Evolutionary conservation across 2,797 vertebrate genomes (phyloP), one percentile per base, ranked within the genome.

Genomic region (Eulemur mongoz): DNA sequence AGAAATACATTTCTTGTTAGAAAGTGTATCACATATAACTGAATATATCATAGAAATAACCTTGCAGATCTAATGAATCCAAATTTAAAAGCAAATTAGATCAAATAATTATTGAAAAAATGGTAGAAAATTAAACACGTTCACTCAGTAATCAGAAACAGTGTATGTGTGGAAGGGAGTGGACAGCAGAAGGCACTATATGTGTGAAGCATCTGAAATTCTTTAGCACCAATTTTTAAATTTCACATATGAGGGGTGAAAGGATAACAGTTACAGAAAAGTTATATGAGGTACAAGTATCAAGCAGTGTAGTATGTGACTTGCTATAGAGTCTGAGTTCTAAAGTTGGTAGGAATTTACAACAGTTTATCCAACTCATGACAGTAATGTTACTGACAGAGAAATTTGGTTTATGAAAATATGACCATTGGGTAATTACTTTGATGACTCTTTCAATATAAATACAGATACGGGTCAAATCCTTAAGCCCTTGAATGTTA

Each of bases 41-140:
- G 17, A 89, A 70, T 89, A 38, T 84, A 88, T 97, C 25, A 75
- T 38, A 79, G 54, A 95, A 97, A 38, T 81, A 92, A 69, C 1
- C 48, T 38, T 76, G 35, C 1, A 57, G 32, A 65, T 35, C 4
- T 52, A 95, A 35, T 83, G 63, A 94, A 87, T 61, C 6, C 48
- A 38, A 61, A 18, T 75, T 91, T 65, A 91, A 81, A 78, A 43
- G 57, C 18, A 80, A 82, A 48, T 70, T 59, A 78, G 59, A 63
- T 84, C 25, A 65, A 57, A 7, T 45, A 57, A 67, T 95, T 81
- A 84, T 75, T 8, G 48, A 81, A 73, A 83, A 90, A 30, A 10
- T 32, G 5, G 30, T 20, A 70, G 67, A 78, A 86, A 70, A 13
- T 7, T 54, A 92, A 88, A 63, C 0, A 17, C n/a, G 2, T 50